phyloP scores from a whole-genome alignment of 2,888 invertebrate genomes.

The Amblyjoppa proteus region DNA sequence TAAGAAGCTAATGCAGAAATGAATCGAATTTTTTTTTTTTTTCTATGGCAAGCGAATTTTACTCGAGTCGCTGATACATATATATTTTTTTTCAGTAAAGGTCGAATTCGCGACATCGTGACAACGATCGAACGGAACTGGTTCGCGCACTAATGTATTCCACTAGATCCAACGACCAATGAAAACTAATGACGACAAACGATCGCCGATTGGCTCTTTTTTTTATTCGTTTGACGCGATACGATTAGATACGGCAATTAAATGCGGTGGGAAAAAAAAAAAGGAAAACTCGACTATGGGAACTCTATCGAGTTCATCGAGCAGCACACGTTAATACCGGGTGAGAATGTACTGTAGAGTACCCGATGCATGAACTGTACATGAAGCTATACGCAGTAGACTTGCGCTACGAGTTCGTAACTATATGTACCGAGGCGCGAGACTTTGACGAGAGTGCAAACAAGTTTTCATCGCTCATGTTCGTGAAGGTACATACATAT shows the following conservation, averaged over 20 bases:
- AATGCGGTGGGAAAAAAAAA: background rate
- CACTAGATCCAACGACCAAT: background rate
- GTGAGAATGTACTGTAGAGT: background rate
- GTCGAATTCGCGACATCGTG: no score
- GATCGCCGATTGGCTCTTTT: no score
- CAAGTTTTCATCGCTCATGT: conserved; percentile 39
- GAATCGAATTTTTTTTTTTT: no score
- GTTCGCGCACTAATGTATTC: conserved; percentile 17
- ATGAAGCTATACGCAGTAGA: background rate
- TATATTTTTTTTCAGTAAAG: no score
- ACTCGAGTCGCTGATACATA: no score
- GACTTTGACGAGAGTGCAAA: conserved; percentile 57
- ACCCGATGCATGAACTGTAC: background rate
- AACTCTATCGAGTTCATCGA: conserved; percentile 48
- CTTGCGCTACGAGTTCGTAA: conserved; percentile 9
- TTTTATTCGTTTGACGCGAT: background rate
- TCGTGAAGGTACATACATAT: background rate
- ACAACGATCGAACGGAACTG: conserved; percentile 9
- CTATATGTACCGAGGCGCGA: conserved; percentile 18
- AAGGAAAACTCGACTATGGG: background rate
- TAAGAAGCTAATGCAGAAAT: no score
- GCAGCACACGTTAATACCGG: conserved; percentile 39
- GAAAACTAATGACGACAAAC: no score
- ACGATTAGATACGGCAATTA: background rate
- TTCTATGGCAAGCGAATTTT: no score